A percentile compares a stretch with the other conserved stretches of the same genome.
Conservation (phyloP, 2,797 vertebrate genomes). For the Gouania willdenowi region DNA sequence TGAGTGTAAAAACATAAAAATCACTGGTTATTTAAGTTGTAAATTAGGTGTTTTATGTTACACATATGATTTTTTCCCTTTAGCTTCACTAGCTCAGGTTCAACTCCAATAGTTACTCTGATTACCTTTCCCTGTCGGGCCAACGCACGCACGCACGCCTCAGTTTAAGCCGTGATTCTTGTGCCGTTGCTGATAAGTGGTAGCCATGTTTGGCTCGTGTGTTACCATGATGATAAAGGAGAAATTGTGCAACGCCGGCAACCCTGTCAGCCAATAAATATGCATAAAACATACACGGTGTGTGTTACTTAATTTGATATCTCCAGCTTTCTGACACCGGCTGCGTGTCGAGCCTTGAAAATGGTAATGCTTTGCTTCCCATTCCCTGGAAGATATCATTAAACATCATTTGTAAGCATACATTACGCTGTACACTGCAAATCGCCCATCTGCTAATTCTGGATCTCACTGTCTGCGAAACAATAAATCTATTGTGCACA, state of each 20-base stretch:
- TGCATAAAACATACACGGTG: constrained; percentile 19
- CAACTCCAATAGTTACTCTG: too few relatives aligned
- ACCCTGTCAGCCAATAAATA: constrained; percentile 28
- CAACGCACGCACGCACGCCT: neutral
- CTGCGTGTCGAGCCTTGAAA: constrained; percentile 45
- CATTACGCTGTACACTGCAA: constrained; percentile 53
- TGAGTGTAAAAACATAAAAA: too few relatives aligned
- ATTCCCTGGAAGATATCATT: constrained; percentile 61
- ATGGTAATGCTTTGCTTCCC: constrained; percentile 44
- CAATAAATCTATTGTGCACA: constrained; percentile 56
- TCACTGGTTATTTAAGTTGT: too few relatives aligned
- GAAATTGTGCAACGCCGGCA: constrained; percentile 2
- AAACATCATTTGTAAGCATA: constrained; percentile 66
- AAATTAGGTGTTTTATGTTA: too few relatives aligned
- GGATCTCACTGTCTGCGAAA: constrained; percentile 37
- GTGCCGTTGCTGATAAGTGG: neutral
- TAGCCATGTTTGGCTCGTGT: neutral
- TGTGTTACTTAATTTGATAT: constrained; percentile 17
- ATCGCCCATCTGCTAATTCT: constrained; percentile 62
- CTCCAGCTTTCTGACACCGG: constrained; percentile 11
- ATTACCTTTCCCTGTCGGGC: neutral
- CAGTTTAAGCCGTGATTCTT: neutral
- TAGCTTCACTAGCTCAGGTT: too few relatives aligned
- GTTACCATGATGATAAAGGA: neutral
- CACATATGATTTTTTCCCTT: too few relatives aligned